Conservation (phyloP, 2,797 vertebrate species). For the Cichlasoma orientale region DNA sequence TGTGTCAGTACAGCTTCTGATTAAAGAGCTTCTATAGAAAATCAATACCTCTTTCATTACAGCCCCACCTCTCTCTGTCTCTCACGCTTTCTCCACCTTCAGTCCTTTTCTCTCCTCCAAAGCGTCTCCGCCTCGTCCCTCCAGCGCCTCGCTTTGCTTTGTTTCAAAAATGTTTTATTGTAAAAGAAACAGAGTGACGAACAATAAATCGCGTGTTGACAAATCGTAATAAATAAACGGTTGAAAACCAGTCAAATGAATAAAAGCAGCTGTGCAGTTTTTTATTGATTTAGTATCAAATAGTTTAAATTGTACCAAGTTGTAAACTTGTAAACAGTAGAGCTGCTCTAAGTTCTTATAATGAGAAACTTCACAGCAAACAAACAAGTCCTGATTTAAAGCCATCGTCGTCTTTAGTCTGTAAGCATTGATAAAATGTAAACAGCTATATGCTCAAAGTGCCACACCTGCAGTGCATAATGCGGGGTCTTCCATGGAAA, state of each 20-base stretch:
- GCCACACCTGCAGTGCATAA: background rate
- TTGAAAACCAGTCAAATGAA: background rate
- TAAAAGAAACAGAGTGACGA: background rate
- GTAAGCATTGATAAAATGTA: background rate
- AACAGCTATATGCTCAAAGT: background rate
- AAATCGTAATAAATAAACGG: background rate
- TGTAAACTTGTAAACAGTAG: background rate
- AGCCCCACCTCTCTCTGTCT: slow-evolving; percentile 9
- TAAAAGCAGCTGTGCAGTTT: background rate
- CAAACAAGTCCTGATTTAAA: background rate
- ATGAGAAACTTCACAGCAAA: background rate
- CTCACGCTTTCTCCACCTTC: slow-evolving; percentile 16
- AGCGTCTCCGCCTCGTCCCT: background rate
- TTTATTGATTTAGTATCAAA: background rate
- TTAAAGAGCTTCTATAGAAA: slow-evolving; percentile 67
- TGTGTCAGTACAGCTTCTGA: slow-evolving; percentile 51
- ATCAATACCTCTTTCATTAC: slow-evolving; percentile 61
- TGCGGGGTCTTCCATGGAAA: background rate
- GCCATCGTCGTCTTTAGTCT: background rate
- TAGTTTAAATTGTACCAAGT: background rate
- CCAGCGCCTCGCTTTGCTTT: background rate
- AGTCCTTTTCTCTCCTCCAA: background rate
- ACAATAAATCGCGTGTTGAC: background rate
- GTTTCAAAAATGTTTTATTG: background rate
- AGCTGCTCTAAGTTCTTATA: background rate